Conservation (phyloP, 1,140 invertebrate species). For the Drosophila asahinai region DNA sequence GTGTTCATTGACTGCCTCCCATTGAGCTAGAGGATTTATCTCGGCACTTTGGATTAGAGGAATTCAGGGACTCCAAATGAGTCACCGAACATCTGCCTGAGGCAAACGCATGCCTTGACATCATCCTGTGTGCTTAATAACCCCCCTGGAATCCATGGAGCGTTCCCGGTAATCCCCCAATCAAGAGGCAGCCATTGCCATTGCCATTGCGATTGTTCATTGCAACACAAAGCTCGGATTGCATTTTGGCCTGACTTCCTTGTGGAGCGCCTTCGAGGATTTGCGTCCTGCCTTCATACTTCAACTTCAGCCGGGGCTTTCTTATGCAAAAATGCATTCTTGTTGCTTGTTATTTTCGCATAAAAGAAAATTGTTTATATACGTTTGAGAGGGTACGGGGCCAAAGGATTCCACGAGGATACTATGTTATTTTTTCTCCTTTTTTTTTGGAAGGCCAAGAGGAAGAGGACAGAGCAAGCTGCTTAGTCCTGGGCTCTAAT, state of each 20-base stretch:
- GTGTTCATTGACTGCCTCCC: neutral
- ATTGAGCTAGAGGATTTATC: neutral
- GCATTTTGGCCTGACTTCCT: conserved; percentile 35
- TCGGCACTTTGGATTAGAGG: conserved; percentile 15
- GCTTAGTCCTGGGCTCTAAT: conserved; percentile 57
- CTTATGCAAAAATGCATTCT: conserved; percentile 78
- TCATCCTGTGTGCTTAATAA: conserved; percentile 9
- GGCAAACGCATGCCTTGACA: conserved; percentile 13
- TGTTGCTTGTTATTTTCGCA: conserved; percentile 78
- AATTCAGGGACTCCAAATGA: neutral
- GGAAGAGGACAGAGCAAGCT: conserved; percentile 24
- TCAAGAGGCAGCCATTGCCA: conserved; percentile 42
- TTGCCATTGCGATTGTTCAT: conserved; percentile 39
- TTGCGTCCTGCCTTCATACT: conserved; percentile 57
- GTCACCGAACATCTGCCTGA: conserved; percentile 6
- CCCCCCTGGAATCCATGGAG: conserved; percentile 4
- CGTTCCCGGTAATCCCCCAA: conserved; percentile 34
- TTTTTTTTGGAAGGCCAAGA: neutral
- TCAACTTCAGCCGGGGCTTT: conserved; percentile 74
- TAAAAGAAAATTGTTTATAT: conserved; percentile 82
- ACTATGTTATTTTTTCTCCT: conserved; percentile 12
- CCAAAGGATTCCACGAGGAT: conserved; percentile 37
- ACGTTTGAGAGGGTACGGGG: conserved; percentile 44
- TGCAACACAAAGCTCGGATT: conserved; percentile 41
- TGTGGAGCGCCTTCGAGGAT: conserved; percentile 28